Conservation (phyloP, 2,888 invertebrate genomes). For the Euplexia lucipara region DNA sequence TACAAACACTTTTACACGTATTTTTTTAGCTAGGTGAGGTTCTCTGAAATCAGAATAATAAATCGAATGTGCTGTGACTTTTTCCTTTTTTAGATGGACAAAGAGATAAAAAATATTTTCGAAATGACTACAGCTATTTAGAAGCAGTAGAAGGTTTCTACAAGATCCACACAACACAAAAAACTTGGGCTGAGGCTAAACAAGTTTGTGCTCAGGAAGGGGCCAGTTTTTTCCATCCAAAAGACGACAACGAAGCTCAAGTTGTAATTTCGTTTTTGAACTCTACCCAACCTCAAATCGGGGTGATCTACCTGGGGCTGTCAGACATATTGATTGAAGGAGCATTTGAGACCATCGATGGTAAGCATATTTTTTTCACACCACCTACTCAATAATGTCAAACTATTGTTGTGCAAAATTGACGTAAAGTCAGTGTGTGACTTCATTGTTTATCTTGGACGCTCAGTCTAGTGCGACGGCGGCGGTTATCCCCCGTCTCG, state of each 20-base stretch:
- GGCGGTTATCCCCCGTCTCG: too few relatives aligned
- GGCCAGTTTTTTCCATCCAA: constrained; percentile 78
- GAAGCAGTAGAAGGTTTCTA: constrained; percentile 76
- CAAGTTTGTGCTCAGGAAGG: constrained; percentile 77
- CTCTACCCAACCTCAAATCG: constrained; percentile 19
- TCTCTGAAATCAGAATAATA: neutral
- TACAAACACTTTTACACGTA: too few relatives aligned
- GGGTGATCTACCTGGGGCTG: constrained; percentile 17
- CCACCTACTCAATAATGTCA: too few relatives aligned
- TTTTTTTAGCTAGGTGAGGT: too few relatives aligned
- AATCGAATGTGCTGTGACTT: neutral
- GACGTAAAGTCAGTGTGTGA: too few relatives aligned
- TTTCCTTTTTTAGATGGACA: constrained; percentile 35
- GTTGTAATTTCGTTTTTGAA: constrained; percentile 50
- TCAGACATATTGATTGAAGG: constrained; percentile 5
- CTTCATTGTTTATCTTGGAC: too few relatives aligned
- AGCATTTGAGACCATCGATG: constrained; percentile 32
- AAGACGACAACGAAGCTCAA: constrained; percentile 70
- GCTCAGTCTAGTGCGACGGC: too few relatives aligned
- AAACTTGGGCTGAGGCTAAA: constrained; percentile 77
- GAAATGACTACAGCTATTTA: constrained; percentile 79
- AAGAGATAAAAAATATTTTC: constrained; percentile 73
- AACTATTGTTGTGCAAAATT: too few relatives aligned
- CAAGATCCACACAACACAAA: constrained; percentile 79
- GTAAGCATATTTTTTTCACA: constrained; percentile 18